Evolutionary conservation across 2,113 vertebrate genomes (phyloP).

Genomic region (Micronycteris hirsuta): DNA sequence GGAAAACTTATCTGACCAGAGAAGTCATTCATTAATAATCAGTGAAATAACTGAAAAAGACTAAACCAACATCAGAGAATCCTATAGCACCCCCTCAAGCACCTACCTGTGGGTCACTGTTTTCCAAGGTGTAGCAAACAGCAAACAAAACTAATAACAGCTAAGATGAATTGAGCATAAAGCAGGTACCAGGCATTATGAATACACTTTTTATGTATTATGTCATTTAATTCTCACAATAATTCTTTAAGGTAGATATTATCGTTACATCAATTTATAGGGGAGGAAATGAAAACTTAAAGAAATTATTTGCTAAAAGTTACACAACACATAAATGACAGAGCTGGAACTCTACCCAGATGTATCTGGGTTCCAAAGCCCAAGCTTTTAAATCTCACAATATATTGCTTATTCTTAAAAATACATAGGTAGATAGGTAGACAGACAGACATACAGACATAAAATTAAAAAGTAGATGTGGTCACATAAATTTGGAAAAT

Average conservation of each 20-base stretch:
- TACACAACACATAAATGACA: background rate
- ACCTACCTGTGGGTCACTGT: background rate
- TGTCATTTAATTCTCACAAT: background rate
- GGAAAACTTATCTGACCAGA: background rate
- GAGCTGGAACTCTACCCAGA: background rate
- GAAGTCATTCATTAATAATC: background rate
- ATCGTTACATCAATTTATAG: background rate
- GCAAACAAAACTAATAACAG: background rate
- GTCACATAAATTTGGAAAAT: background rate
- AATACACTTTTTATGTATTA: background rate
- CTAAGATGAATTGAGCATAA: background rate
- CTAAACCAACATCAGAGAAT: background rate
- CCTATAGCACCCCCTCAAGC: background rate
- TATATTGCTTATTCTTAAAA: background rate
- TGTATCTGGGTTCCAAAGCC: background rate
- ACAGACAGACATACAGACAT: background rate
- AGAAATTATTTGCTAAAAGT: background rate
- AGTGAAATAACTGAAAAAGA: background rate
- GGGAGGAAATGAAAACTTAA: background rate
- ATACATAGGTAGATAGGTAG: background rate
- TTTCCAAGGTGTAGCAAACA: background rate
- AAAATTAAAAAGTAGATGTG: background rate
- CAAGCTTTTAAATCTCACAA: background rate
- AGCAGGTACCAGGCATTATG: background rate
- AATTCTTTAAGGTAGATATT: background rate